Conservation (phyloP, 64 coral and sea anemone genomes). For the Montipora cactus region DNA sequence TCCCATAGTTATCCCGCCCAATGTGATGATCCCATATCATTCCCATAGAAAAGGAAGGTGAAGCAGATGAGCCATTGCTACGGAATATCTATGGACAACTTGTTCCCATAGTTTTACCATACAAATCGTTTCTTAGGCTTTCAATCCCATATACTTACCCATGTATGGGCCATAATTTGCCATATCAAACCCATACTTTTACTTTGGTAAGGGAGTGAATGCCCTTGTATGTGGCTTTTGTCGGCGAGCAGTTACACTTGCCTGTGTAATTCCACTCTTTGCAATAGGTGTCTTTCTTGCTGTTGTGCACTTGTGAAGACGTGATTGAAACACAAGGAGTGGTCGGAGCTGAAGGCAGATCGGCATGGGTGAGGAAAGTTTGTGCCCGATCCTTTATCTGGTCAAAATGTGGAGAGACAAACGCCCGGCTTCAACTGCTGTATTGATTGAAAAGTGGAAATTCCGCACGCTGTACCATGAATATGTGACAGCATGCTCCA, state of each 20-base stretch:
- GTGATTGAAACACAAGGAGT: not conserved
- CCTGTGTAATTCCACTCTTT: constrained; percentile 47
- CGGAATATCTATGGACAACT: too few relatives aligned
- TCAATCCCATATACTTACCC: too few relatives aligned
- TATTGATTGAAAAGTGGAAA: not conserved
- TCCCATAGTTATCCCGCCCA: too few relatives aligned
- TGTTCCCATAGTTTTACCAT: too few relatives aligned
- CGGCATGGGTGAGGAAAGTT: not conserved
- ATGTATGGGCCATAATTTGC: not conserved
- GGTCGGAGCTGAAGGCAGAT: not conserved
- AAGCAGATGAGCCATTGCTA: too few relatives aligned
- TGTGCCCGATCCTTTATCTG: not conserved
- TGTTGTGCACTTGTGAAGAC: not conserved
- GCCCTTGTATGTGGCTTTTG: constrained; percentile 19
- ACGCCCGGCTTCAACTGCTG: not conserved
- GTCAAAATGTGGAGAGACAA: not conserved
- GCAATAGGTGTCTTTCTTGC: constrained; percentile 41
- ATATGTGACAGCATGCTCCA: constrained; percentile 8
- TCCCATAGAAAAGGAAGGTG: too few relatives aligned
- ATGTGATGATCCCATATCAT: too few relatives aligned
- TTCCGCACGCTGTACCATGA: not conserved
- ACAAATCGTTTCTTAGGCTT: too few relatives aligned
- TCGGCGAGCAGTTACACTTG: constrained; percentile 36
- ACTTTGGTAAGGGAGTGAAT: not conserved
- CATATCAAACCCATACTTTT: too few relatives aligned